These are phyloP conservation scores for Ceraclea dissimilis DNA, from an alignment of 2,888 invertebrate genomes.

Conservation along the genomic window DNA sequence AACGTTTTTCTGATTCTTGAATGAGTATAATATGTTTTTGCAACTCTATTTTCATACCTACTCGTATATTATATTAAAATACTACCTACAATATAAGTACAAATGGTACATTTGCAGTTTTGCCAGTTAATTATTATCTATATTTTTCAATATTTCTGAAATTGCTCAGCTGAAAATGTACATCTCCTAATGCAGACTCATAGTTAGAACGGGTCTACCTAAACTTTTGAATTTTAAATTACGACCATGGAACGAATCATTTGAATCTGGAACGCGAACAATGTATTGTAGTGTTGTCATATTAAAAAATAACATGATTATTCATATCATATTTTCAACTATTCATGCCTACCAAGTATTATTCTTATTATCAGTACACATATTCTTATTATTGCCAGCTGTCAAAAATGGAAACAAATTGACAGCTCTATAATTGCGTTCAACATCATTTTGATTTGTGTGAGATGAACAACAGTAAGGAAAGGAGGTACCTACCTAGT, in stretches of 20 bases:
- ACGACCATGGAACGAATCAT: neutral
- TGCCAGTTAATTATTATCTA: no score
- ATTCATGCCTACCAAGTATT: neutral
- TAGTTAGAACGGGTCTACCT: no score
- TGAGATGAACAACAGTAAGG: neutral
- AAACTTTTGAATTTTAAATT: no score
- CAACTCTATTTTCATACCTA: no score
- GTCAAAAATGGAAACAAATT: conserved; percentile 2
- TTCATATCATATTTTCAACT: neutral
- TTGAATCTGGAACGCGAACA: neutral
- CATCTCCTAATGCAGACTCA: no score
- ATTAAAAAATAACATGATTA: neutral
- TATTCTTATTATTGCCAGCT: conserved; percentile 1
- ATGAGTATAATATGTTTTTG: no score
- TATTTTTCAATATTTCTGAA: no score
- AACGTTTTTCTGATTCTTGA: no score
- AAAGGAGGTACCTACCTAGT: neutral
- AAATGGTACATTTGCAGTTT: no score
- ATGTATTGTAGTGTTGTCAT: neutral
- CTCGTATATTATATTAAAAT: no score
- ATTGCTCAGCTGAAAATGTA: no score
- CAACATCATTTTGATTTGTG: neutral
- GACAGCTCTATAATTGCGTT: conserved; percentile 6
- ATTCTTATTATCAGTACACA: neutral
- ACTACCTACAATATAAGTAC: no score